Evolutionary conservation across 2,113 vertebrate genomes (phyloP).

Genomic region (Calypte anna): DNA sequence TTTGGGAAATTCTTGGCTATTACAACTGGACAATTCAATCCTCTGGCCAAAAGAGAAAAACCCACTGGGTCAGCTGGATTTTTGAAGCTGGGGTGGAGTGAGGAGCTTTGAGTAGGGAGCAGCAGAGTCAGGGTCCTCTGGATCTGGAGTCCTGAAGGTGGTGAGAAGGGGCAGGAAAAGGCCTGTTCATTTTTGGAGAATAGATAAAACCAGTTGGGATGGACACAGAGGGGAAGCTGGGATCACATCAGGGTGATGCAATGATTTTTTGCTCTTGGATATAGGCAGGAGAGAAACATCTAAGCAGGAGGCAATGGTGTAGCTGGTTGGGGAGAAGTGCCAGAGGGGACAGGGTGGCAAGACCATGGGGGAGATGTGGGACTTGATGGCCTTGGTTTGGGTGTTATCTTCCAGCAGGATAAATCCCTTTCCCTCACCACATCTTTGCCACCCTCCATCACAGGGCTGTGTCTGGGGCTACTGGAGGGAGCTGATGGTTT

Average conservation of each 20-base stretch:
- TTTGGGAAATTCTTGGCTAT: constrained; percentile 11
- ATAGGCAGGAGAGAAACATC: background rate
- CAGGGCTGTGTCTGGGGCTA: background rate
- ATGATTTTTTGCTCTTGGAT: background rate
- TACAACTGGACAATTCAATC: background rate
- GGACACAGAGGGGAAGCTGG: background rate
- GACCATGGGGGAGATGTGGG: background rate
- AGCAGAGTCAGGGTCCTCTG: background rate
- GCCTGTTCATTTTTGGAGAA: background rate
- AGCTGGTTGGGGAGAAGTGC: background rate
- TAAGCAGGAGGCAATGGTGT: background rate
- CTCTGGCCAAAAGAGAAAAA: background rate
- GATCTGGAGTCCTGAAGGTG: background rate
- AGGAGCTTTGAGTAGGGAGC: background rate
- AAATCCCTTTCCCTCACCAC: fast-evolving
- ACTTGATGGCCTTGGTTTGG: background rate
- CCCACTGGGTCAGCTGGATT: constrained; percentile 12
- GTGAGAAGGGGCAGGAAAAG: background rate
- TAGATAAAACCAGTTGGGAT: background rate
- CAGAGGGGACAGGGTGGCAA: background rate
- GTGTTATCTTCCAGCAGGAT: background rate
- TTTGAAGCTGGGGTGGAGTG: background rate
- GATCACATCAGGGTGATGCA: fast-evolving
- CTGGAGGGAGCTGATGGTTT: fast-evolving
- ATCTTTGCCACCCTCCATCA: background rate